Percentiles rank a stretch among this genome's conserved stretches.
Evolutionary conservation across 2,888 invertebrate species (phyloP).

Genomic region (Caenorhabditis zanzibari): DNA sequence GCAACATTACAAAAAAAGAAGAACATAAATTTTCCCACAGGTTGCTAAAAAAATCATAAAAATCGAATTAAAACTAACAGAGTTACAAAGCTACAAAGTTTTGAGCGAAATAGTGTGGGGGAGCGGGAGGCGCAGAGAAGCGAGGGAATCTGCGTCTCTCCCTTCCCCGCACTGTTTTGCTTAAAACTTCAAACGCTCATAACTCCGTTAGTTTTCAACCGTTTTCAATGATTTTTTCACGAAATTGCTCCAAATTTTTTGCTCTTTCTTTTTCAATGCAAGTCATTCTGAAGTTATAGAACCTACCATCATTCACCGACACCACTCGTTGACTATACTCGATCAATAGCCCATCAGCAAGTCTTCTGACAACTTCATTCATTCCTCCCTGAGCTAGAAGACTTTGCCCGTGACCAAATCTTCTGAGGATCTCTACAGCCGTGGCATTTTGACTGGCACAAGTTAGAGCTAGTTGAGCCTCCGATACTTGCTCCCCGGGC

Average conservation of each 20-base stretch:
- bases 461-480: slow-evolving; percentile 70
- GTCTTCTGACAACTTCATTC: slow-evolving; percentile 63
- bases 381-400: slow-evolving; percentile 67
- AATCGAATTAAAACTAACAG: neutral
- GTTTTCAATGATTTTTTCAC: neutral
- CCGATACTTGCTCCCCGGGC: slow-evolving; percentile 70
- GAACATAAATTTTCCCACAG: neutral
- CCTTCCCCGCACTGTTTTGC: too few relatives aligned
- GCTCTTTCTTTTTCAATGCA: too few relatives aligned
- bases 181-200: neutral
- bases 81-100: too few relatives aligned
- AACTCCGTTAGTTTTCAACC: neutral
- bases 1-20: too few relatives aligned
- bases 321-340: slow-evolving; percentile 66
- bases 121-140: too few relatives aligned
- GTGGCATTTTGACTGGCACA: slow-evolving; percentile 72
- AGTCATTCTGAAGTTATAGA: neutral
- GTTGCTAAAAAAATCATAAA: neutral
- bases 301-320: slow-evolving; percentile 63
- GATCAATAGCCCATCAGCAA: slow-evolving; percentile 69
- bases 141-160: too few relatives aligned
- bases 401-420: slow-evolving; percentile 69
- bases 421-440: slow-evolving; percentile 60
- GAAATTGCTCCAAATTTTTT: neutral
- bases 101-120: neutral